Evolutionary conservation across 2,113 vertebrate species (phyloP).

Genomic region (Rhinichthys klamathensis): DNA sequence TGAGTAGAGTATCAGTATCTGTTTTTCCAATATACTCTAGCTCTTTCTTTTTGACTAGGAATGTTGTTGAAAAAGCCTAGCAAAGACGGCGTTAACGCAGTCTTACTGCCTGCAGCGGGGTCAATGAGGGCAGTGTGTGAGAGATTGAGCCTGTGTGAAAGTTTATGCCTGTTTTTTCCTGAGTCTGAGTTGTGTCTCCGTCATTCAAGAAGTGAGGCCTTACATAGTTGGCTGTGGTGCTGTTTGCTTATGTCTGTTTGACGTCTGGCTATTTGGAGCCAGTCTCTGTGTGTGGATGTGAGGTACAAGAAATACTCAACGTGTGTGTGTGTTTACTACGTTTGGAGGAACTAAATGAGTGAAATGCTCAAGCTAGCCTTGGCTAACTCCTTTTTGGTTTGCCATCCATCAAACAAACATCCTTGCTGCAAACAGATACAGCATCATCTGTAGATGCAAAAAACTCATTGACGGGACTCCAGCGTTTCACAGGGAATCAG

Average conservation of each 20-base stretch:
- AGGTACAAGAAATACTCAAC: background rate
- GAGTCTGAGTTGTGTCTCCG: slow-evolving; percentile 22
- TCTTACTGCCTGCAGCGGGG: slow-evolving; percentile 32
- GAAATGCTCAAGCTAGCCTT: slow-evolving; percentile 22
- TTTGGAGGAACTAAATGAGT: background rate
- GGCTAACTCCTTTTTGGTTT: slow-evolving; percentile 48
- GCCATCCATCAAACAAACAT: slow-evolving; percentile 42
- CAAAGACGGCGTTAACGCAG: slow-evolving; percentile 27
- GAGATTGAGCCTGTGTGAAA: slow-evolving; percentile 36
- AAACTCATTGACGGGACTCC: slow-evolving; percentile 49
- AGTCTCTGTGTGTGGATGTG: slow-evolving; percentile 4
- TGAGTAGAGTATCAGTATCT: slow-evolving; percentile 41
- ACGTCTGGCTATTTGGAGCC: slow-evolving; percentile 22
- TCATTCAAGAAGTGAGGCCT: slow-evolving; percentile 30
- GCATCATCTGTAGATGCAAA: slow-evolving; percentile 58
- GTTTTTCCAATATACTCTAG: background rate
- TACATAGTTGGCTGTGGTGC: background rate
- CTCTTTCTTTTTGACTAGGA: slow-evolving; percentile 29
- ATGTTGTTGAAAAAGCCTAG: slow-evolving; percentile 42
- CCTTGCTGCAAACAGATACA: slow-evolving; percentile 45
- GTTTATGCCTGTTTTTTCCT: slow-evolving; percentile 22
- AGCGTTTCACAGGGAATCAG: slow-evolving; percentile 65
- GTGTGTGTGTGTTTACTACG: slow-evolving; percentile 3
- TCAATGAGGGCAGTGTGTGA: slow-evolving; percentile 50
- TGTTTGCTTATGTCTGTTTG: slow-evolving; percentile 50